Conservation (phyloP, 2,888 invertebrate genomes). For the Dendrolimus houi region DNA sequence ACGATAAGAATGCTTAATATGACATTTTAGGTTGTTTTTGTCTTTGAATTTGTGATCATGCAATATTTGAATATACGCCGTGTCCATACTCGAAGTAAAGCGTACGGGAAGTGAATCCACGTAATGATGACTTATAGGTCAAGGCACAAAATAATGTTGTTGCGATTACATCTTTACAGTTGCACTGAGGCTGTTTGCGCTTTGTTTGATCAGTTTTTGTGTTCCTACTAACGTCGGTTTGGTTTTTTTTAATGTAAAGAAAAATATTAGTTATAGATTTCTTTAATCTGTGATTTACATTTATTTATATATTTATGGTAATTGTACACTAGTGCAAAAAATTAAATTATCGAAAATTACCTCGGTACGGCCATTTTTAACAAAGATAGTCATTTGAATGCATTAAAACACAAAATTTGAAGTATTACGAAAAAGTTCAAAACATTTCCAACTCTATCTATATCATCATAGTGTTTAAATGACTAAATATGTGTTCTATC, state of each 20-base stretch:
- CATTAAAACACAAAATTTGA: too few relatives aligned
- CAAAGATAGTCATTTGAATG: background rate
- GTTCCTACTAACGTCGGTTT: background rate
- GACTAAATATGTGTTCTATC: too few relatives aligned
- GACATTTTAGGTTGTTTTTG: background rate
- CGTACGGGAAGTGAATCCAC: background rate
- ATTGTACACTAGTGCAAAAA: background rate
- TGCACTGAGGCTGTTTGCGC: background rate
- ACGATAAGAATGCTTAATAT: background rate
- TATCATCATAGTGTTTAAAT: too few relatives aligned
- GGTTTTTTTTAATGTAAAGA: background rate
- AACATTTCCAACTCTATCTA: too few relatives aligned
- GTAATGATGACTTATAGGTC: constrained; percentile 1
- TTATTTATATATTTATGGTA: too few relatives aligned
- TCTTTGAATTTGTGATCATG: background rate
- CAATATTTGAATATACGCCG: background rate
- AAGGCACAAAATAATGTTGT: background rate
- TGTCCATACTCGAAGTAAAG: background rate
- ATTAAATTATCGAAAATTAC: too few relatives aligned
- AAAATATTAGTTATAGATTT: background rate
- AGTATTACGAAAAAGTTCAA: too few relatives aligned
- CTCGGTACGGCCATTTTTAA: background rate
- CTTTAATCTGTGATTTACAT: background rate
- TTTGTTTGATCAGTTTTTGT: background rate
- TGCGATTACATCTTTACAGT: background rate